These are phyloP conservation scores for Brachystomella parvula DNA, from an alignment of 1,140 invertebrate species.

Conservation along the genomic window DNA sequence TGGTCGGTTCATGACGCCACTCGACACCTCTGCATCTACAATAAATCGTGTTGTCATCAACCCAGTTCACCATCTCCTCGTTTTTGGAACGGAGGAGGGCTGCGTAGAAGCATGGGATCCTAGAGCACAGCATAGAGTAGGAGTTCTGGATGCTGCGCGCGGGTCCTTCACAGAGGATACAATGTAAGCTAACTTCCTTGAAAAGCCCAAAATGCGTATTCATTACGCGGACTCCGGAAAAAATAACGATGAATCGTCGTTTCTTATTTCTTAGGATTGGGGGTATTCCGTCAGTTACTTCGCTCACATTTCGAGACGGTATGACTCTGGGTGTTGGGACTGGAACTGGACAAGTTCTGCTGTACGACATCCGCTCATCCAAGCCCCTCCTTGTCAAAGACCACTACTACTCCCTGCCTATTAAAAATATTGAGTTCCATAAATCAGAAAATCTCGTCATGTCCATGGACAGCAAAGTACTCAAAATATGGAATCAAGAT, in stretches of 20 bases:
- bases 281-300: constrained; percentile 66
- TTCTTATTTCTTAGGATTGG: constrained; percentile 47
- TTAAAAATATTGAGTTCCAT: constrained; percentile 83
- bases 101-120: constrained; percentile 95
- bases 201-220: neutral
- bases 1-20: constrained; percentile 84
- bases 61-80: constrained; percentile 75
- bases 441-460: constrained; percentile 69
- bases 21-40: constrained; percentile 61
- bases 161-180: constrained; percentile 56
- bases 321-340: constrained; percentile 86
- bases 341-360: constrained; percentile 79
- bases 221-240: neutral
- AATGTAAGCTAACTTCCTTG: constrained; percentile 46
- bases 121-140: constrained; percentile 62
- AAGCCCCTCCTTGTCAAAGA: constrained; percentile 86
- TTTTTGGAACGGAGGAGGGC: constrained; percentile 84
- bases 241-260: neutral
- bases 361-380: constrained; percentile 89
- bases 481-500: constrained; percentile 93
- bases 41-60: constrained; percentile 84
- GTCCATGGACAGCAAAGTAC: constrained; percentile 81
- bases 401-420: constrained; percentile 87
- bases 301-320: constrained; percentile 70
- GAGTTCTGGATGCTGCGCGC: constrained; percentile 75